A percentile compares a stretch with the other conserved stretches of the same genome.
Conservation (phyloP, 1,140 invertebrate genomes). For the Brachionus plicatilis region DNA sequence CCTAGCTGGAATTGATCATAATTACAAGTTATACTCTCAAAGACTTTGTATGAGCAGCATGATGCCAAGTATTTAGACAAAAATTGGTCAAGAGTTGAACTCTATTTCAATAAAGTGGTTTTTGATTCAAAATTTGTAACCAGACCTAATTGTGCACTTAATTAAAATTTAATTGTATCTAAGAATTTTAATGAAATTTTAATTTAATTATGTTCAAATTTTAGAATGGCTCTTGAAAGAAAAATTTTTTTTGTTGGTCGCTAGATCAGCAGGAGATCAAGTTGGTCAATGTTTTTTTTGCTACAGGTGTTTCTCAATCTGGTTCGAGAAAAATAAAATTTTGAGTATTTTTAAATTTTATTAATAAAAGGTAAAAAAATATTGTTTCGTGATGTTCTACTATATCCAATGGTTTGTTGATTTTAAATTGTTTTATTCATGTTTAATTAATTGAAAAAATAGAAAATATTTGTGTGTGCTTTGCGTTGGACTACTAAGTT, state of each 20-base stretch:
- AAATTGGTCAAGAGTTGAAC: neutral
- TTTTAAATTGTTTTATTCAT: neutral
- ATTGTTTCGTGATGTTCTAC: neutral
- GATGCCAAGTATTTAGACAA: neutral
- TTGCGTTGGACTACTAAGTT: neutral
- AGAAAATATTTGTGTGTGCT: neutral
- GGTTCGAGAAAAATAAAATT: neutral
- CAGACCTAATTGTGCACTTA: conserved; percentile 12
- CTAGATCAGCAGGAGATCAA: neutral
- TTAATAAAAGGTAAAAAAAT: neutral
- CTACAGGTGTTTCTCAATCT: neutral
- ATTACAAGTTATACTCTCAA: neutral
- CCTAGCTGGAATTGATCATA: neutral
- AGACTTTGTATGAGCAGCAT: neutral
- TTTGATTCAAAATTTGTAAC: neutral
- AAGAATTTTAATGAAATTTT: neutral
- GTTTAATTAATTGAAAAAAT: conserved; percentile 25
- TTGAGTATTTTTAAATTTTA: neutral
- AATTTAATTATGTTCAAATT: neutral
- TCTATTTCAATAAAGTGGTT: neutral
- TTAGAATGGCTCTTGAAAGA: neutral
- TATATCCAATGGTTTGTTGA: neutral
- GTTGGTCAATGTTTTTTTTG: neutral
- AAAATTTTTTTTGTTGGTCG: neutral
- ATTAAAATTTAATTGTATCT: conserved; percentile 1